Percentiles rank a stretch among this genome's conserved stretches.
phyloP scores from a whole-genome alignment of 2,113 vertebrate species.

The Apodemus speciosus region DNA sequence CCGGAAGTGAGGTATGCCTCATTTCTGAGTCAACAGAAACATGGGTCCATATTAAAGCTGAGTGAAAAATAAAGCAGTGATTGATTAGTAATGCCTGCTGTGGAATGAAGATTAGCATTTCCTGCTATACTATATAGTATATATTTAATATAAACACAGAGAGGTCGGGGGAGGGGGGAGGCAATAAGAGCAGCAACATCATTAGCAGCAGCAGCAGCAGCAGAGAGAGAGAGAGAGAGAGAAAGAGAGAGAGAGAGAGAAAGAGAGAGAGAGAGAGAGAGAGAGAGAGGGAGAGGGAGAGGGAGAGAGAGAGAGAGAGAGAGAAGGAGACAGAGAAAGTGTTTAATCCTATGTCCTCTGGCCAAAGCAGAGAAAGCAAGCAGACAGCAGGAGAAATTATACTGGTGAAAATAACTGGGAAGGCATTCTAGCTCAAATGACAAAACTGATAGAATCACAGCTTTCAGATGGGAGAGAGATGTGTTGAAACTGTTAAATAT shows the following conservation, averaged over 20 bases:
- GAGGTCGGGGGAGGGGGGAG: rapidly evolving
- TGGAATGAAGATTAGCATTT: neutral
- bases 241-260: neutral
- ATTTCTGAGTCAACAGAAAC: neutral
- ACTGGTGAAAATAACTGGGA: conserved; percentile 25
- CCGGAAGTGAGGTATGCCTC: neutral
- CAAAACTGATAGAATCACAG: conserved; percentile 36
- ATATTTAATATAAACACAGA: neutral
- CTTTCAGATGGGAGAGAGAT: conserved; percentile 22
- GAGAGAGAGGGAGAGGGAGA: neutral
- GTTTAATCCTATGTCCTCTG: neutral
- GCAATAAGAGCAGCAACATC: rapidly evolving
- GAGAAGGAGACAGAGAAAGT: neutral
- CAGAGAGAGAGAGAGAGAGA: no score
- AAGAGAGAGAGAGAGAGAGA: neutral
- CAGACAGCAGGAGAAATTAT: neutral
- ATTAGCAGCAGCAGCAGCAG: no score
- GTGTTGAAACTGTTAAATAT: conserved; percentile 27
- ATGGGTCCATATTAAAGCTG: neutral
- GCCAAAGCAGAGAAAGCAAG: conserved; percentile 8
- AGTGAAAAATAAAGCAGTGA: neutral
- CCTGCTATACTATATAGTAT: no score
- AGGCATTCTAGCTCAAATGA: conserved; percentile 41
- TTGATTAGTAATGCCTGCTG: neutral
- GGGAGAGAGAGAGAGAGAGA: neutral